Percentiles rank a stretch among this genome's conserved stretches.
Conservation (phyloP, 2,113 vertebrate genomes). For the Proteles cristata region DNA sequence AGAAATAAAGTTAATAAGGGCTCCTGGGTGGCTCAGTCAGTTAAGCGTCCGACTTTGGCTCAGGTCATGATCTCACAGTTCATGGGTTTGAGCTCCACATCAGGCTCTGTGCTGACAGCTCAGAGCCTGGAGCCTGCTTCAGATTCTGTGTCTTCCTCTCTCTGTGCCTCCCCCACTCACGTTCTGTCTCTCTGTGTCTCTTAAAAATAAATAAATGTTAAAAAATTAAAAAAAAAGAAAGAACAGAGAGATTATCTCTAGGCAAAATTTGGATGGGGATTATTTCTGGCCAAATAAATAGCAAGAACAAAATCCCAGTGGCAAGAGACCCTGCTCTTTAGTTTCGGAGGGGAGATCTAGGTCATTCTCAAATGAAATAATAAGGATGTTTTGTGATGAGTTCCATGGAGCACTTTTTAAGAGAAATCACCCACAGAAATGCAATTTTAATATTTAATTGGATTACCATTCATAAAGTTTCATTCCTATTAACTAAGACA, state of each 20-base stretch:
- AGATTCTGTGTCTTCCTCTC: too few relatives aligned
- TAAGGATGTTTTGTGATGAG: background rate
- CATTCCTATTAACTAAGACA: background rate
- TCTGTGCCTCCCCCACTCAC: too few relatives aligned
- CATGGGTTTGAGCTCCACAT: too few relatives aligned
- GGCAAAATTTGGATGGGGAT: background rate
- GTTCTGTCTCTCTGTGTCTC: too few relatives aligned
- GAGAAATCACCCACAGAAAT: background rate
- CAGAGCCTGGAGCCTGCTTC: too few relatives aligned
- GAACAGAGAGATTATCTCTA: background rate
- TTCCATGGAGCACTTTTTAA: background rate
- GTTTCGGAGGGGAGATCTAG: background rate
- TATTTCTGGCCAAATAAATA: slow-evolving; percentile 7
- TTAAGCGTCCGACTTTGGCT: too few relatives aligned
- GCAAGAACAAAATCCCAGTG: background rate
- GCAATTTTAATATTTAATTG: background rate
- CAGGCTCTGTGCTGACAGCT: too few relatives aligned
- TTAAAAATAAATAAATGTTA: too few relatives aligned
- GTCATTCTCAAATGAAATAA: background rate
- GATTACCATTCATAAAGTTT: background rate
- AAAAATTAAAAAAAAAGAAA: background rate
- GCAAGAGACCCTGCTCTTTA: background rate
- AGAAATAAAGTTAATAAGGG: background rate
- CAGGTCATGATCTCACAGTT: too few relatives aligned
- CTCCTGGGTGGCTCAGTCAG: too few relatives aligned